These are phyloP conservation scores for Thunnus maccoyii DNA, from an alignment of 2,113 vertebrate genomes.

Conservation along the genomic window DNA sequence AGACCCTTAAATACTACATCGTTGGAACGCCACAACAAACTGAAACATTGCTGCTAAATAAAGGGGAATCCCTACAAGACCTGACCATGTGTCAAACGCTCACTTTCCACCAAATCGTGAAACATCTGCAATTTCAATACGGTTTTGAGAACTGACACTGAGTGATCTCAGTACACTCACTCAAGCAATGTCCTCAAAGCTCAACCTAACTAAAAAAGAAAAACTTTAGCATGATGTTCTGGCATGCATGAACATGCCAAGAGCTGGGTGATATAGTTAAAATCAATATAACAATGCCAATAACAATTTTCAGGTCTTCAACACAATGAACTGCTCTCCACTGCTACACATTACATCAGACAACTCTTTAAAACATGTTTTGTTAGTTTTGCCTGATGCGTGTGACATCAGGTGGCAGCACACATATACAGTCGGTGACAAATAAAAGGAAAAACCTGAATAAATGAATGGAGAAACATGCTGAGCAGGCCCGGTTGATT, in stretches of 20 bases:
- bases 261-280: neutral
- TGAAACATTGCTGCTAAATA: too few relatives aligned
- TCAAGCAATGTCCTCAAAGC: neutral
- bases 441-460: too few relatives aligned
- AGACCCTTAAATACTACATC: neutral
- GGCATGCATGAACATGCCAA: neutral
- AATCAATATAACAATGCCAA: neutral
- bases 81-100: neutral
- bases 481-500: too few relatives aligned
- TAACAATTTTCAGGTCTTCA: neutral
- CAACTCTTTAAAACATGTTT: too few relatives aligned
- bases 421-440: too few relatives aligned
- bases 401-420: too few relatives aligned
- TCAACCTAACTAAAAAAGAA: neutral
- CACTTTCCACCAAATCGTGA: slow-evolving; percentile 7
- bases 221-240: neutral
- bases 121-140: neutral
- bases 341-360: neutral
- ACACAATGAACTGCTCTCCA: too few relatives aligned
- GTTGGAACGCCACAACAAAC: neutral
- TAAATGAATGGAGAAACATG: too few relatives aligned
- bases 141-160: neutral
- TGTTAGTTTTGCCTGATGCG: too few relatives aligned
- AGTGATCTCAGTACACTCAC: neutral
- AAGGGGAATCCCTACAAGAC: neutral